Base-by-base conservation (phyloP, 1,140 invertebrate species). In the Euglossa dilemma region DNA sequence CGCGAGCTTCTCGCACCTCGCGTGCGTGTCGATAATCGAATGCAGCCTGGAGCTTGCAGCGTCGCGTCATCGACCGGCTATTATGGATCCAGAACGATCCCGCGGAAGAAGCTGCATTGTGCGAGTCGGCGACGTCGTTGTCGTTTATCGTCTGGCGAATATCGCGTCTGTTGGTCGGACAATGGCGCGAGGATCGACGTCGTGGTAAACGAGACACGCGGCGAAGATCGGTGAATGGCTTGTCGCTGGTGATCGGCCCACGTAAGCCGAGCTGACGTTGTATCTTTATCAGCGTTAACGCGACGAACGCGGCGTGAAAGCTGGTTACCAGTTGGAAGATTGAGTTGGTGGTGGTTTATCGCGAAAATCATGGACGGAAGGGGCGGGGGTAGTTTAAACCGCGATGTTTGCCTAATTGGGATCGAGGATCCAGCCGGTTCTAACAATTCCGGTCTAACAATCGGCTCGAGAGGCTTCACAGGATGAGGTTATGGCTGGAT, bases 211-310 rank as follows among this genome's bases (percentile, higher is more conserved):
- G 23, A 6, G n/a, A 57, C 20, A 57, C n/a, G n/a, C n/a, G n/a
- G 12, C 20, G 20, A 9, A 25, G 61, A 64, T 36, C 28, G 61
- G 1, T 43, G 67, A 54, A 16, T 14, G 7, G 7, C 20, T 28
- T 12, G 25, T 18, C 52, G 20, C 20, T 6, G 28, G n/a, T n/a
- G 70, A 72, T 56, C 50, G 70, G 6, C 14, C 7, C 20, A 16
- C 12, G 28, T 50, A 56, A 72, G 52, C 70, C 36, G 28, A 52
- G 12, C 16, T 23, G 18, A 56, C 28, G 9, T 20, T 72, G 70
- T 72, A 57, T 72, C 70, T 57, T 72, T 72, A 72, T 72, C 70
- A 36, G 54, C 23, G 52, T 20, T 72, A 72, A 72, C 70, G 52
- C 47, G 67, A 70, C 52, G 52, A 70, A 70, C 47, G 9, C 47